Conservation (phyloP, 2,888 invertebrate genomes). For the Danaus chrysippus region DNA sequence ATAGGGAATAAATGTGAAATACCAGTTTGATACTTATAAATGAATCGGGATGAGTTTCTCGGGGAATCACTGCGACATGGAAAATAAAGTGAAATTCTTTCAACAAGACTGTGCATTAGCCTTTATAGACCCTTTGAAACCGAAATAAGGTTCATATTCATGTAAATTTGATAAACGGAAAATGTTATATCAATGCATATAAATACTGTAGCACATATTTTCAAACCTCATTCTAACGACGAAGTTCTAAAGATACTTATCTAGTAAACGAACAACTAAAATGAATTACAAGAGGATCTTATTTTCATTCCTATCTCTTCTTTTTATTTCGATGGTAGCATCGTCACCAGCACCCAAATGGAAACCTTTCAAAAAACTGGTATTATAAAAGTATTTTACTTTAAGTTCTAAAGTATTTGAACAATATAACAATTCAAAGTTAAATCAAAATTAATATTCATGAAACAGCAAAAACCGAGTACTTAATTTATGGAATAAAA, state of each 20-base stretch:
- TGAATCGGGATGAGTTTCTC: background rate
- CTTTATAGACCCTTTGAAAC: background rate
- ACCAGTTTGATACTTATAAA: too few species aligned
- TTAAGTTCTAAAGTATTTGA: too few species aligned
- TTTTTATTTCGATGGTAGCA: conserved; percentile 32
- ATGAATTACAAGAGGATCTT: conserved; percentile 27
- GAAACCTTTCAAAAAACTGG: conserved; percentile 43
- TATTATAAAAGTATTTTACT: conserved; percentile 12
- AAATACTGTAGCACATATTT: background rate
- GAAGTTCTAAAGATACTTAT: background rate
- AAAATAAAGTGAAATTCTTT: conserved; percentile 5
- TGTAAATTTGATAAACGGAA: too few species aligned
- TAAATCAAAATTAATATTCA: too few species aligned
- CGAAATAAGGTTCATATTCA: background rate
- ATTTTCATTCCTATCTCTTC: conserved; percentile 35
- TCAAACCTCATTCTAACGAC: background rate
- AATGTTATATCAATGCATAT: background rate
- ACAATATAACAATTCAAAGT: too few species aligned
- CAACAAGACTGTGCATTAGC: background rate
- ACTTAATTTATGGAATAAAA: background rate
- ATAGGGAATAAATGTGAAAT: too few species aligned
- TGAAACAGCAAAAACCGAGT: background rate
- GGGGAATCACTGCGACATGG: background rate
- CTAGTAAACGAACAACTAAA: background rate
- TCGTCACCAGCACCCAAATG: conserved; percentile 40